Evolutionary conservation across 2,797 vertebrate genomes (phyloP), one percentile per base, ranked within the genome.

Genomic region (Channallabes apus): DNA sequence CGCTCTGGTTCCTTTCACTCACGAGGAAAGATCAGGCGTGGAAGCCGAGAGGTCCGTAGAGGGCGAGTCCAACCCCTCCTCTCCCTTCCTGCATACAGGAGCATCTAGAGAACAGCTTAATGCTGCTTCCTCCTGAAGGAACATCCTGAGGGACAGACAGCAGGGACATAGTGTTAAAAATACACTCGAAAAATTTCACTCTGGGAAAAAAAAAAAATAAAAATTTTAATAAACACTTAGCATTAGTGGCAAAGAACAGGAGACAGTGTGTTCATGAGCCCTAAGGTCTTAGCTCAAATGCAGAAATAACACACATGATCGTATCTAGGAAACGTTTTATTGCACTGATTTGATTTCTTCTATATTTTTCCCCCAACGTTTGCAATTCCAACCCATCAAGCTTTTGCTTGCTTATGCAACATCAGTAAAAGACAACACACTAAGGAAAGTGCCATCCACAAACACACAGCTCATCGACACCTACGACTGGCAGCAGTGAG

Each of bases 41-140:
- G 32, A 61, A 51, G 51, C 46, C 20, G 35, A 29, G 58, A 83
- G 46, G 41, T 14, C 32, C 85, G 58, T 82, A 68, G 41, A 81
- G 22, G 65, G 82, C 93, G 88, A 72, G 89, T 94, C 91, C 93
- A 91, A 90, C 89, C 91, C 91, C 86, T 91, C 87, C 92, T 93
- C 91, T 92, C 93, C 81, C 87, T 78, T 76, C 80, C 81, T 85
- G 86, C 90, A 89, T 1, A 29, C 85, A 8, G 65, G 85, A 80
- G 90, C 90, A 90, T 89, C 87, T 82, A 41, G 86, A 85, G 91
- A 83, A 88, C 82, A 86, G 90, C 89, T 91, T 95, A 95, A 90
- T 95, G 94, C 93, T 96, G 95, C 95, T 96, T 96, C 92, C 95
- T 95, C 91, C 94, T 94, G 91, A 96, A 95, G 85, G 95, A 96